These are phyloP conservation scores for Atlantisia rogersi DNA, from an alignment of 2,113 vertebrate species.

Conservation along the genomic window DNA sequence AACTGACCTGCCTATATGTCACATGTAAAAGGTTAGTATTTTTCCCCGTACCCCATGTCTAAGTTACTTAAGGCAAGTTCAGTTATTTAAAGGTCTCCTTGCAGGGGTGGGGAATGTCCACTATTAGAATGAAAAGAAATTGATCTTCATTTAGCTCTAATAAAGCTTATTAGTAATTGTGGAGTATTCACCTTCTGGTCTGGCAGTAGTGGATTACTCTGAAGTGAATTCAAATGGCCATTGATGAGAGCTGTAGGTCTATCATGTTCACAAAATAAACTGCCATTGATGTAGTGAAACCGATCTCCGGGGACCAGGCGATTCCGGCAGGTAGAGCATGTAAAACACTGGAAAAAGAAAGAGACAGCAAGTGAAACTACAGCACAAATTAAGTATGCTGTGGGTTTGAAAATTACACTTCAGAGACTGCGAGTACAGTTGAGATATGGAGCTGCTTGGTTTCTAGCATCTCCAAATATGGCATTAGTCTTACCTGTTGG, in stretches of 20 bases:
- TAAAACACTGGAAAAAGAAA: constrained; percentile 90
- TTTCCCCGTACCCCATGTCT: not conserved
- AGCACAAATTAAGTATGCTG: constrained; percentile 61
- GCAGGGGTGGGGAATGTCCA: not conserved
- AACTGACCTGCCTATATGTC: not conserved
- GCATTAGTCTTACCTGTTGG: constrained; percentile 49
- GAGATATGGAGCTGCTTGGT: constrained; percentile 18
- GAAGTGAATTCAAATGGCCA: constrained; percentile 99
- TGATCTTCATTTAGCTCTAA: constrained; percentile 69
- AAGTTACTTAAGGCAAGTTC: constrained; percentile 8
- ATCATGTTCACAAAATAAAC: constrained; percentile 99
- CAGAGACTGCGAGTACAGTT: constrained; percentile 34
- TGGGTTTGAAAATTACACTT: constrained; percentile 58
- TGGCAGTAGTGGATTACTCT: constrained; percentile 98
- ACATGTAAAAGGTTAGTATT: not conserved
- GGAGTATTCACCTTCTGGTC: constrained; percentile 96
- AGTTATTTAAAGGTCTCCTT: constrained; percentile 27
- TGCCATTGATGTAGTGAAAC: constrained; percentile 99
- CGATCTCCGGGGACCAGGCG: constrained; percentile 97
- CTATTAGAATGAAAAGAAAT: constrained; percentile 38
- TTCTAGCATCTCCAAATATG: constrained; percentile 29
- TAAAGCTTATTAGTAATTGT: constrained; percentile 78
- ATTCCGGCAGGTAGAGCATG: constrained; percentile 99
- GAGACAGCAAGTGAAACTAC: constrained; percentile 68
- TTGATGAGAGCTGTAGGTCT: constrained; percentile 99